These are phyloP conservation scores for Xanthia icteritia DNA, from an alignment of 2,888 invertebrate species.

Conservation along the genomic window DNA sequence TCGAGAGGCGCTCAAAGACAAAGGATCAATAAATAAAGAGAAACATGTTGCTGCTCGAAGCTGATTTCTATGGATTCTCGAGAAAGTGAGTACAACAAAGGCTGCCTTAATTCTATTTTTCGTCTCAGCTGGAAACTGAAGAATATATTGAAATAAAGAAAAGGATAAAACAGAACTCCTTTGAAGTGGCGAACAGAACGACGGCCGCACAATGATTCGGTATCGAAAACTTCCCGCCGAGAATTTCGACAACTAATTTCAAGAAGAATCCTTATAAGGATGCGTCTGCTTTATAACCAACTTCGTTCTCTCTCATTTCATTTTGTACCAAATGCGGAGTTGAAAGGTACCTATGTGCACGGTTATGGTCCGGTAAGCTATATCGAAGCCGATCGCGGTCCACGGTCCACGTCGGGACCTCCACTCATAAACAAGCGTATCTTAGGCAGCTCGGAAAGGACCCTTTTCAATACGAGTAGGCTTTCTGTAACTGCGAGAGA, in stretches of 20 bases:
- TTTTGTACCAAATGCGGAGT: slow-evolving; percentile 43
- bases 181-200: slow-evolving; percentile 61
- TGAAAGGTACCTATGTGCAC: slow-evolving; percentile 43
- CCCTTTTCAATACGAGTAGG: slow-evolving; percentile 69
- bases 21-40: slow-evolving; percentile 51
- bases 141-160: slow-evolving; percentile 66
- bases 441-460: slow-evolving; percentile 50
- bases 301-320: slow-evolving; percentile 63
- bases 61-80: slow-evolving; percentile 52
- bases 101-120: slow-evolving; percentile 58
- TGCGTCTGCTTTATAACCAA: slow-evolving; percentile 54
- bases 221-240: slow-evolving; percentile 57
- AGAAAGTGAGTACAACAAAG: slow-evolving; percentile 51
- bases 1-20: slow-evolving; percentile 33
- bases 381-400: slow-evolving; percentile 49
- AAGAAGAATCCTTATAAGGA: slow-evolving; percentile 54
- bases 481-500: slow-evolving; percentile 68
- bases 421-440: slow-evolving; percentile 65
- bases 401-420: slow-evolving; percentile 35
- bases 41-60: slow-evolving; percentile 38
- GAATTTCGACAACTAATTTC: slow-evolving; percentile 66
- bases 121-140: slow-evolving; percentile 52
- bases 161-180: slow-evolving; percentile 63
- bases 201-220: slow-evolving; percentile 46
- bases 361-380: slow-evolving; percentile 55